Base-by-base conservation (phyloP, 2,888 invertebrate genomes). In the Drosophila falleni region DNA sequence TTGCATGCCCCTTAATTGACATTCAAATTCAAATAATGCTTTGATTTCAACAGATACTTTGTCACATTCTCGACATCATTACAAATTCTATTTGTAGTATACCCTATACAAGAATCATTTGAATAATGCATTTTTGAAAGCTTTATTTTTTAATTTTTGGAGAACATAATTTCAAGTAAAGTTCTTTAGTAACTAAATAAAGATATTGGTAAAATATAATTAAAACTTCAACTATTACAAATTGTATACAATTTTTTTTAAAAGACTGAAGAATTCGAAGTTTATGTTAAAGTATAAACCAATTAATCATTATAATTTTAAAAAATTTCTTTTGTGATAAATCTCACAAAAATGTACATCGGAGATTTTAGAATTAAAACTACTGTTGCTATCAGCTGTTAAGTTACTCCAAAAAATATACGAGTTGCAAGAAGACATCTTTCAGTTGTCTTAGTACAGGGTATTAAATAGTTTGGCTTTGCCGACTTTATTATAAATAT, bases 1-100 rank as follows among this genome's bases (percentile, higher is more conserved):
- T 71, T 79, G 80, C 77, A 78, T 75, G 78, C 65, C 73, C 44
- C 60, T 56, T 15, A 37, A 46, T 35, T 44, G 39, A 39, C 19
- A 42, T 31, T 6, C 46, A 46, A 37, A 6, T 29, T 37, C 10
- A 26, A 26, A 33, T 3, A 6, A 46, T 35, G 19, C 9, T 60
- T 60, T 60, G 41, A 41, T 50, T 49, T 58, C 2, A 47, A 15
- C 5, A 47, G 47, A 47, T 56, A 10, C 42, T 23, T 3, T 55
- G 10, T 50, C 33, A 15, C 19, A 26, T 39, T 15, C n/a, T 44
- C 8, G 23, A 44, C 33, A 42, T 15, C 1, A 10, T 10, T 44
- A 44, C n/a, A n/a, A 44, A 3, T 31, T 44, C n/a, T 31, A 23
- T 55, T 54, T 42, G 19, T n/a, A 19, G 10, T 19, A 33, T 55